Base-by-base conservation (phyloP, 92 coral and sea anemone species). In the Palythoa grandiflora region DNA sequence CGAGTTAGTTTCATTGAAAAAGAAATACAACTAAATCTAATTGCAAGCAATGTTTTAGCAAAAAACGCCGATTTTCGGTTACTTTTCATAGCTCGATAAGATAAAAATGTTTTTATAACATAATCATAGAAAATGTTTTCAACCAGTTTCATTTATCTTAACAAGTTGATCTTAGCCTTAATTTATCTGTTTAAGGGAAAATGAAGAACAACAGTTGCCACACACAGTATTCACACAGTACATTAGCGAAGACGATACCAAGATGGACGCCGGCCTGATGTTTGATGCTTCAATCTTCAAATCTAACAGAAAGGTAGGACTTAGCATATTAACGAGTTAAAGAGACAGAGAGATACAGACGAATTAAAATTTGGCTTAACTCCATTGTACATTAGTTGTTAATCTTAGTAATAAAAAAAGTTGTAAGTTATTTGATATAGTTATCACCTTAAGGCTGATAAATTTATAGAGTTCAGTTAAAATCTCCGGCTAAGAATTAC, bases 201-300 rank as follows among this genome's bases (percentile, higher is more conserved):
- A 88, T 73, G 95, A 93, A 15, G 92, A 83, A 15, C 76, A 86
- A 6, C 95, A 85, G 6, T 80, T 94, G 5, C 90, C 98, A 6
- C 98, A 96, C 88, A 96, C 98, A 8, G 98, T 96, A 36, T 96
- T 96, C 81, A 96, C 98, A 13, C 95, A 96, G 88, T 96, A 94
- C 91, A 87, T 96, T 73, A 95, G 92, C 17, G 98, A 95, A 61
- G 94, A 96, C 35, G 98, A 96, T 35, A 89, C 87, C 35, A 92
- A 93, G 38, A 87, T 95, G 89, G 96, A 96, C 48, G 95, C 90
- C 16, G 98, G 93, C 13, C 95, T 96, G 38, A 95, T 94, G 72
- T 96, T 96, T 86, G 98, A 96, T 37, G 95, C 96, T 16, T 96
- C 98, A 19, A 93, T 93, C 87, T 96, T 92, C 83, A 96, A 96